A percentile compares a stretch with the other conserved stretches of the same genome.
Conservation (phyloP, 2,113 vertebrate genomes). For the Thinocorus orbignyianus region DNA sequence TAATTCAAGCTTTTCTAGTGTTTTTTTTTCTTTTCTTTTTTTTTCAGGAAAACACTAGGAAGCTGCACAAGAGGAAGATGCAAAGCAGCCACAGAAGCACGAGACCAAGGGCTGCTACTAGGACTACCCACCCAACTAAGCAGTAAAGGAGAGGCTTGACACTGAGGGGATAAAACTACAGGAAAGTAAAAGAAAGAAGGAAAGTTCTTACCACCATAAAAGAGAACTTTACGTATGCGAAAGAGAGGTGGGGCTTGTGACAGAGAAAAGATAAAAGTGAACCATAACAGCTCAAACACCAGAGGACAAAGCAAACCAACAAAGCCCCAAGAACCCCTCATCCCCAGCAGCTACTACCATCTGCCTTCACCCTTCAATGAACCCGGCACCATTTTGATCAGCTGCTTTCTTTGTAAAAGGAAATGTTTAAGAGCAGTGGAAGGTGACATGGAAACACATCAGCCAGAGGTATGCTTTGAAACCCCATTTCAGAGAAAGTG, state of each 20-base stretch:
- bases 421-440: not conserved
- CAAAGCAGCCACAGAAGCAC: not conserved
- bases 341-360: not conserved
- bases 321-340: not conserved
- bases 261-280: slow-evolving; percentile 57
- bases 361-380: not conserved
- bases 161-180: not conserved
- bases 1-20: not conserved
- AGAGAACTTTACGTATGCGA: slow-evolving; percentile 83
- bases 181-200: not conserved
- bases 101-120: not conserved
- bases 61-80: not conserved
- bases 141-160: not conserved
- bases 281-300: not conserved
- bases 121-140: not conserved
- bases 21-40: not conserved
- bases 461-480: not conserved
- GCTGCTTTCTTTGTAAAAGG: not conserved
- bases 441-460: not conserved
- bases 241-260: slow-evolving; percentile 83
- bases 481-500: not conserved
- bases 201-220: slow-evolving; percentile 83
- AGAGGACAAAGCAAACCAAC: not conserved
- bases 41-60: not conserved
- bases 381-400: not conserved